Conservation (phyloP, 2,797 vertebrate genomes). For the Emydoidea blandingii region DNA sequence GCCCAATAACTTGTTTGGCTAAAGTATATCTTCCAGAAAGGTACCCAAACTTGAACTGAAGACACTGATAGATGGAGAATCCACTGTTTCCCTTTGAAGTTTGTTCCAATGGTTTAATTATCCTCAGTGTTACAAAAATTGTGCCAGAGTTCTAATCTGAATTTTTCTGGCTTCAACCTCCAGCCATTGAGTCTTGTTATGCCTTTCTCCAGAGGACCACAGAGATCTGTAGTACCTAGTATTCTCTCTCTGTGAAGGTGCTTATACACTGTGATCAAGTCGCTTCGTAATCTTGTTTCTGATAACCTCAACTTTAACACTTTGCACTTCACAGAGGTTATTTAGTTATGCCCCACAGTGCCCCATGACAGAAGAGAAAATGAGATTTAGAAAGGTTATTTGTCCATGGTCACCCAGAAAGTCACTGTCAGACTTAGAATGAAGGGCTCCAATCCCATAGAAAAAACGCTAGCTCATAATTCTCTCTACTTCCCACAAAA, state of each 20-base stretch:
- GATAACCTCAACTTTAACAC: background rate
- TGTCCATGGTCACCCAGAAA: background rate
- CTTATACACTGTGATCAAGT: background rate
- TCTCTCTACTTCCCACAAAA: background rate
- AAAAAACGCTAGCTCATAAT: background rate
- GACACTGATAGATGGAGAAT: background rate
- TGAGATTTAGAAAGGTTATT: background rate
- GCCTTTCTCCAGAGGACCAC: background rate
- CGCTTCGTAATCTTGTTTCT: background rate
- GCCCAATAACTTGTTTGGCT: background rate
- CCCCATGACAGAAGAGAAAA: background rate
- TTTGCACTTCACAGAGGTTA: background rate
- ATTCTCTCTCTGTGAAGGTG: background rate
- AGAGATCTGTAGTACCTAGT: background rate
- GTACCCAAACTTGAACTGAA: background rate
- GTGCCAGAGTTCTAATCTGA: background rate
- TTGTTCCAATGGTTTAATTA: background rate
- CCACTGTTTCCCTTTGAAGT: background rate
- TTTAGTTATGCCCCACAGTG: background rate
- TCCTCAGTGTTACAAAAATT: background rate
- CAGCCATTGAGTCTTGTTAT: background rate
- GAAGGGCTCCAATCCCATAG: background rate
- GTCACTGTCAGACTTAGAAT: background rate
- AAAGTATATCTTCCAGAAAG: background rate
- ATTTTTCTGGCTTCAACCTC: background rate